A percentile compares a stretch with the other conserved stretches of the same genome.
These are phyloP conservation scores for Prorops nasuta DNA, from an alignment of 1,140 invertebrate genomes.

Conservation along the genomic window DNA sequence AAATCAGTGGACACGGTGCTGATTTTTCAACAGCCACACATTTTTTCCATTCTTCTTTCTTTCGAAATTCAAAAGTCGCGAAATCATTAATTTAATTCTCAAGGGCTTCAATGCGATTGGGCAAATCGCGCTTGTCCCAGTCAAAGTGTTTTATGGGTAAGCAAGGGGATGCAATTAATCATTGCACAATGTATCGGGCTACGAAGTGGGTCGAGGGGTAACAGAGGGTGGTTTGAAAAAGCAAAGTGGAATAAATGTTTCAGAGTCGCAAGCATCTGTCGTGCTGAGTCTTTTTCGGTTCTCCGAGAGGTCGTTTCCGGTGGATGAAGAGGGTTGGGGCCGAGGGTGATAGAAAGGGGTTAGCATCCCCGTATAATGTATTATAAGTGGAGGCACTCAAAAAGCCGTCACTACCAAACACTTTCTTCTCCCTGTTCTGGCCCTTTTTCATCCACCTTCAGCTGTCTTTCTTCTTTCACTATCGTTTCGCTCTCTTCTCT, in stretches of 20 bases:
- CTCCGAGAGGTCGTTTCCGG: slow-evolving; percentile 16
- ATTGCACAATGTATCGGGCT: slow-evolving; percentile 10
- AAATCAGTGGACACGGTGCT: too few relatives aligned
- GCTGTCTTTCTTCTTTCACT: background rate
- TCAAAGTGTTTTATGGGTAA: background rate
- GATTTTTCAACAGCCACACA: too few relatives aligned
- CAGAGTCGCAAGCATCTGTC: slow-evolving; percentile 27
- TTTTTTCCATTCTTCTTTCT: too few relatives aligned
- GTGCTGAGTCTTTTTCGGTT: slow-evolving; percentile 20
- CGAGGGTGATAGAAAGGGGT: slow-evolving; percentile 1
- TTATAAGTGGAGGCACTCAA: slow-evolving; percentile 37
- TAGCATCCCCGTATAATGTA: slow-evolving; percentile 33
- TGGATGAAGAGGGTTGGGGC: background rate
- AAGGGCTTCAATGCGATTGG: too few relatives aligned
- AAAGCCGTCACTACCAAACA: slow-evolving; percentile 40
- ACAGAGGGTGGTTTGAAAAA: background rate
- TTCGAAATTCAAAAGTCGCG: too few relatives aligned
- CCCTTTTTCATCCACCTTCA: slow-evolving; percentile 1
- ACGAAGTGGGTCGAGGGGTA: too few relatives aligned
- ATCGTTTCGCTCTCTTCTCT: slow-evolving; percentile 2
- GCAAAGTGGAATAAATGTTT: slow-evolving; percentile 24
- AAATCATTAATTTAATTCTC: too few relatives aligned
- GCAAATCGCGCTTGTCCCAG: too few relatives aligned
- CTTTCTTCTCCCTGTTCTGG: slow-evolving; percentile 8
- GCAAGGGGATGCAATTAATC: slow-evolving; percentile 12